A percentile compares a stretch with the other conserved stretches of the same genome.
These are phyloP conservation scores for Clarias pachynema DNA, from an alignment of 2,797 vertebrate genomes.

Conservation along the genomic window DNA sequence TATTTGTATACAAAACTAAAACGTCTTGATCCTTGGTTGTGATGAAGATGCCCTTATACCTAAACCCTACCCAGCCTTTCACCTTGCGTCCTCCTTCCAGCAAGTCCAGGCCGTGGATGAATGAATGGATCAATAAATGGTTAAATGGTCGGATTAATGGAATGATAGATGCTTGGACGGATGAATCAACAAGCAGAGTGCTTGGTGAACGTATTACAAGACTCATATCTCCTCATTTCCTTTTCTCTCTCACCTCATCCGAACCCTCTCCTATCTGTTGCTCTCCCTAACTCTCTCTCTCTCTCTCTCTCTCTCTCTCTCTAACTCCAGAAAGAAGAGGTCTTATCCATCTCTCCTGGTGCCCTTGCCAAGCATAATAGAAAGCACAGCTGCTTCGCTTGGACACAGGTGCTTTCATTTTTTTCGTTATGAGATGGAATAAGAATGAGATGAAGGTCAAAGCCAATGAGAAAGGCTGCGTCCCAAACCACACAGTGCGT, in stretches of 20 bases:
- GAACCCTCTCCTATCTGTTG: not conserved
- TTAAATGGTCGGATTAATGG: not conserved
- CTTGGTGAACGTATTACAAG: not conserved
- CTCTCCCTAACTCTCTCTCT: not conserved
- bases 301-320: not conserved
- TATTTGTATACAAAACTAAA: no score
- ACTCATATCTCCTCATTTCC: not conserved
- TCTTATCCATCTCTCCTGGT: not conserved
- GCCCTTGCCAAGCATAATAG: not conserved
- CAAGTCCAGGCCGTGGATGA: not conserved
- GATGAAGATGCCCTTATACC: not conserved
- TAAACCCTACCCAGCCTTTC: not conserved
- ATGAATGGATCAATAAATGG: not conserved
- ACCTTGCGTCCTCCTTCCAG: not conserved
- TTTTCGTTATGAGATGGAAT: constrained; percentile 3
- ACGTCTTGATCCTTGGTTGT: not conserved
- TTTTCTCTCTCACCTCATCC: not conserved
- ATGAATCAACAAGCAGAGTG: not conserved
- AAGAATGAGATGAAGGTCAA: constrained; percentile 16
- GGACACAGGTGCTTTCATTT: constrained; percentile 16
- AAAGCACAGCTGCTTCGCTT: constrained; percentile 4
- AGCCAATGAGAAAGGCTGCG: not conserved
- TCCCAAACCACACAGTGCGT: not conserved
- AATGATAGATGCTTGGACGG: not conserved
- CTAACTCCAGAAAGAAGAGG: not conserved